Evolutionary conservation across 2,797 vertebrate genomes (phyloP), one percentile per base, ranked within the genome.

Genomic region (Corythornis leucogaster): DNA sequence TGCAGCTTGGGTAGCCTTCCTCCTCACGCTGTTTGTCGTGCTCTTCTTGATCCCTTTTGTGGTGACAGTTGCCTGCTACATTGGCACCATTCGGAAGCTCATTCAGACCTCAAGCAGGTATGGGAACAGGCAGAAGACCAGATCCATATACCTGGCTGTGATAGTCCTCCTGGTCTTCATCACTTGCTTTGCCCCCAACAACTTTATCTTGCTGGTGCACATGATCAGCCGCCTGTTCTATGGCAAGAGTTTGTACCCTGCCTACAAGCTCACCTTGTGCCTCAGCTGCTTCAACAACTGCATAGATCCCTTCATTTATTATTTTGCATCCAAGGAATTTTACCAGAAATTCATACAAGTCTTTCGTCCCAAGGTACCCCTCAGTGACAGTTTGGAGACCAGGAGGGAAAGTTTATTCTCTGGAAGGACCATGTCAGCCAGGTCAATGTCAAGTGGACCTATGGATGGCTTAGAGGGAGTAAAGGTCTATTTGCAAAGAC

Each of bases 221-320:
- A 90, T 98, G 30, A 95, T 99, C 46, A n/a, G 95, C 28, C 98
- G 97, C 28, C 97, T 99, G 1, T 99, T 96, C 95, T 97, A 96
- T 1, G 0, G 6, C 0, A 82, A 83, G 35, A 98, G 98, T 59
- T 66, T 98, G 51, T 99, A 99, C 82, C 96, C 96, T 92, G 97
- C 97, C 51, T 99, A 99, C 95, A 99, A 99, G 89, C 94, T 99
- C 40, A 97, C 98, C 3, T 98, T 99, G 12, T 98, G 98, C 50
- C 97, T 99, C 48, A 99, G 99, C 92, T 99, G 99, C 92, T 50
- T 99, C 54, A 99, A 99, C 80, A 99, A 98, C 93, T 99, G 99
- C 94, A 91, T 99, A 7, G 99, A 99, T 78, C 99, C 99, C 4
- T 99, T 99, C 92, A 98, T 99, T 90, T 99, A 99, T 86, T 99